phyloP scores from a whole-genome alignment of 1,140 invertebrate species.

The Anastatus disparis region DNA sequence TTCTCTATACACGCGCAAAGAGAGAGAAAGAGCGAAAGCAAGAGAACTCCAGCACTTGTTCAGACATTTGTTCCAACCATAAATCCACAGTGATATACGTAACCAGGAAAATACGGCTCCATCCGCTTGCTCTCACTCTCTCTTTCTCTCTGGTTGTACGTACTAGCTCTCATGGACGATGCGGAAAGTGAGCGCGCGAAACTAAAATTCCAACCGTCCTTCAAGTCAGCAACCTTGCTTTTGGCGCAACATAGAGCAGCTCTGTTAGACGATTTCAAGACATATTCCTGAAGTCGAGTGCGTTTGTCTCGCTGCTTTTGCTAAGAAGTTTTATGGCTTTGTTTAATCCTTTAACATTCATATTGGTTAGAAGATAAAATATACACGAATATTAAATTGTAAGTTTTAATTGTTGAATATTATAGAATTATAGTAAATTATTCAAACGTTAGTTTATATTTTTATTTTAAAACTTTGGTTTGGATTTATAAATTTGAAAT shows the following conservation, averaged over 20 bases:
- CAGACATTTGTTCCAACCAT: slow-evolving; percentile 40
- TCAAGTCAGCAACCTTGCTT: slow-evolving; percentile 4
- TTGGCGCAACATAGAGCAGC: too few relatives aligned
- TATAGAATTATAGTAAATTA: background rate
- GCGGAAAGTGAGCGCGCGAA: too few relatives aligned
- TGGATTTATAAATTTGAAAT: too few relatives aligned
- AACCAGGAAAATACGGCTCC: slow-evolving; percentile 37
- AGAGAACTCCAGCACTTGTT: slow-evolving; percentile 26
- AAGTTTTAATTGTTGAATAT: too few relatives aligned
- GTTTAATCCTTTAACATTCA: background rate
- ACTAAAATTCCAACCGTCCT: slow-evolving; percentile 23
- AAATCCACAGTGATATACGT: slow-evolving; percentile 39
- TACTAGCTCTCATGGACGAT: slow-evolving; percentile 11
- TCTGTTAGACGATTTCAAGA: slow-evolving; percentile 1
- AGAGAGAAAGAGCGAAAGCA: background rate
- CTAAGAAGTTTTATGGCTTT: background rate
- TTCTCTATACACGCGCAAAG: background rate
- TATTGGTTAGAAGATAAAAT: background rate
- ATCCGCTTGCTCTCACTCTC: background rate
- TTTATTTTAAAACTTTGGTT: too few relatives aligned
- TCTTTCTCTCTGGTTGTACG: background rate
- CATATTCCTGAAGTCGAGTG: slow-evolving; percentile 17
- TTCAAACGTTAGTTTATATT: too few relatives aligned
- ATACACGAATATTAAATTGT: background rate
- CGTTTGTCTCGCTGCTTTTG: background rate